A percentile compares a stretch with the other conserved stretches of the same genome.
Evolutionary conservation across 1,140 invertebrate genomes (phyloP).

Genomic region (Hyposmocoma kahamanoa): DNA sequence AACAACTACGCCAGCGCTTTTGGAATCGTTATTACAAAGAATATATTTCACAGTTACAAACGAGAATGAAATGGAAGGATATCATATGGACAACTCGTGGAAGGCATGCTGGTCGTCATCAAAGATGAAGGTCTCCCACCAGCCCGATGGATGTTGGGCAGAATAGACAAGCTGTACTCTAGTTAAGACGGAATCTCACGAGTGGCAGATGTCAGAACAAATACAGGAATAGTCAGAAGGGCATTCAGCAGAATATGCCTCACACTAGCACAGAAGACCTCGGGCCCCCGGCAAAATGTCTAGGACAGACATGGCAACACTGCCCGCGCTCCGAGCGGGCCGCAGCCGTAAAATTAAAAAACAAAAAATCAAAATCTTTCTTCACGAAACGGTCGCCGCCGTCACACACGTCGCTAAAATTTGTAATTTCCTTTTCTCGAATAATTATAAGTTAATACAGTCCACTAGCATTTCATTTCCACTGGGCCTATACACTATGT

Average conservation of each 20-base stretch:
- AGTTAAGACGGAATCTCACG: slow-evolving; percentile 15
- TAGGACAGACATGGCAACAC: too few species aligned
- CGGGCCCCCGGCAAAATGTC: too few species aligned
- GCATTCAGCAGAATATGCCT: not conserved
- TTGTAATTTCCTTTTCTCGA: too few species aligned
- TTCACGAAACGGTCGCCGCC: too few species aligned
- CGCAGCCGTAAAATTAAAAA: too few species aligned
- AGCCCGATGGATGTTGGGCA: slow-evolving; percentile 8
- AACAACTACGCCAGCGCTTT: not conserved
- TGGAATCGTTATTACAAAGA: slow-evolving; percentile 5
- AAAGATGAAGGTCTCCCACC: slow-evolving; percentile 3
- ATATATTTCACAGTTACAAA: slow-evolving; percentile 1
- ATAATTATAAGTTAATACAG: too few species aligned
- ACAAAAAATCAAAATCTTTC: too few species aligned
- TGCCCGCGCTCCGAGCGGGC: too few species aligned
- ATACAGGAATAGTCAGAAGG: not conserved
- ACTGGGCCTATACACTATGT: too few species aligned
- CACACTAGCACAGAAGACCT: too few species aligned
- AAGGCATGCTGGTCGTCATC: not conserved
- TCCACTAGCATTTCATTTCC: too few species aligned
- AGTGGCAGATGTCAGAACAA: slow-evolving; percentile 11
- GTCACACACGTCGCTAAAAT: too few species aligned
- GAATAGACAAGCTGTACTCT: slow-evolving; percentile 9
- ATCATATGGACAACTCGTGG: not conserved
- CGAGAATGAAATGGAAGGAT: not conserved